These are phyloP conservation scores for Opisthograptis luteolata DNA, from an alignment of 2,888 invertebrate genomes.

Conservation along the genomic window DNA sequence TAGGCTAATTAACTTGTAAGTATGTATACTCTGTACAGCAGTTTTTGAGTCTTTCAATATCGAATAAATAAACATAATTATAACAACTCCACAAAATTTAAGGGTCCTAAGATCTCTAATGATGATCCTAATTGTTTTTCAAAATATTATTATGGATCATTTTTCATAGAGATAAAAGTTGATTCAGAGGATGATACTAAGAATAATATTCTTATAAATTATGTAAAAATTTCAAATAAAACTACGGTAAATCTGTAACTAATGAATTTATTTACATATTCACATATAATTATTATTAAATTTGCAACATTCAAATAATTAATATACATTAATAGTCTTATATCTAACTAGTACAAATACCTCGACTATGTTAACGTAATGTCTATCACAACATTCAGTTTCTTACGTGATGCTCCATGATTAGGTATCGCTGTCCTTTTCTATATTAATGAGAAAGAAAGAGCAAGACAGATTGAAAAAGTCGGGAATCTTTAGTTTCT, in stretches of 20 bases:
- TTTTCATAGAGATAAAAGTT: too few species aligned
- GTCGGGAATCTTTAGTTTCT: slow-evolving; percentile 6
- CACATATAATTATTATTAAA: slow-evolving; percentile 72
- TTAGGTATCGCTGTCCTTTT: slow-evolving; percentile 27
- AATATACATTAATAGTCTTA: slow-evolving; percentile 57
- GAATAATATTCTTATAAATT: too few species aligned
- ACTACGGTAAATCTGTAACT: slow-evolving; percentile 64
- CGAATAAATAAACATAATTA: too few species aligned
- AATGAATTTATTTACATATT: slow-evolving; percentile 83
- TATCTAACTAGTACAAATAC: slow-evolving; percentile 59
- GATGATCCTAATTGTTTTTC: too few species aligned
- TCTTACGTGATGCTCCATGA: slow-evolving; percentile 43
- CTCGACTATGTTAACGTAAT: slow-evolving; percentile 49
- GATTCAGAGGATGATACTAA: too few species aligned
- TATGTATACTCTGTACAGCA: too few species aligned
- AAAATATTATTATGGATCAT: too few species aligned
- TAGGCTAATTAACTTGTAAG: too few species aligned
- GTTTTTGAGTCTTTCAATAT: too few species aligned
- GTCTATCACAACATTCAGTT: slow-evolving; percentile 83
- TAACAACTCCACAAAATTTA: too few species aligned
- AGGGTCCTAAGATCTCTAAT: too few species aligned
- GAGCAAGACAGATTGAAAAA: slow-evolving; percentile 19
- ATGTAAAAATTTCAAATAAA: slow-evolving; percentile 36
- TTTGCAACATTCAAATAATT: slow-evolving; percentile 78
- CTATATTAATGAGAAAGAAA: slow-evolving; percentile 22